Evolutionary conservation across 2,888 invertebrate genomes (phyloP).

Genomic region (Hyposoter dolosus): DNA sequence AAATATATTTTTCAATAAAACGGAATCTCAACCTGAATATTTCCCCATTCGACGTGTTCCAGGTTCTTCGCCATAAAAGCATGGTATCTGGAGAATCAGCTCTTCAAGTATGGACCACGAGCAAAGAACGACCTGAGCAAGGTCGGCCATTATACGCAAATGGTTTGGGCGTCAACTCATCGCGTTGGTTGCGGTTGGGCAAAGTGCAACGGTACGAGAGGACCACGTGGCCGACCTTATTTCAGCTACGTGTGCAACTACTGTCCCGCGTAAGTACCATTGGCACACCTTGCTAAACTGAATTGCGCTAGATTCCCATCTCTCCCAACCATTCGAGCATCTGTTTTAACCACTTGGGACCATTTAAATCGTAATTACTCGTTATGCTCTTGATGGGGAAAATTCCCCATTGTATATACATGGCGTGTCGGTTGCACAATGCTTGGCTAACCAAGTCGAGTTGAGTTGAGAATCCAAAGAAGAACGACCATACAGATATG

Average conservation of each 20-base stretch:
- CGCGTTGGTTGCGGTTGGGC: constrained; percentile 92
- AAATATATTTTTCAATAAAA: constrained; percentile 8
- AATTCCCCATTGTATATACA: background rate
- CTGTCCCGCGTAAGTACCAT: constrained; percentile 90
- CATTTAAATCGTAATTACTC: constrained; percentile 31
- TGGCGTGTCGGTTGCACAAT: background rate
- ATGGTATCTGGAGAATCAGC: constrained; percentile 91
- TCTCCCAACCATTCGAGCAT: constrained; percentile 24
- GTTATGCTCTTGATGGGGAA: background rate
- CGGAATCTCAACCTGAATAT: background rate
- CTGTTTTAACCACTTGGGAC: constrained; percentile 24
- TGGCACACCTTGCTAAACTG: constrained; percentile 32
- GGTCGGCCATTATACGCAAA: constrained; percentile 93
- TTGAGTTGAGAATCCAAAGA: background rate
- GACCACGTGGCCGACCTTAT: constrained; percentile 87
- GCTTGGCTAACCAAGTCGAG: background rate
- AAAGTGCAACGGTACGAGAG: constrained; percentile 87
- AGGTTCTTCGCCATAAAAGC: constrained; percentile 93
- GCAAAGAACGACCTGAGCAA: constrained; percentile 87
- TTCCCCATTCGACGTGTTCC: constrained; percentile 63
- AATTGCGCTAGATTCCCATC: constrained; percentile 30
- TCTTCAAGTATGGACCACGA: constrained; percentile 89
- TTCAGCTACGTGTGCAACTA: constrained; percentile 94
- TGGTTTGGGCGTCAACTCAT: constrained; percentile 93
- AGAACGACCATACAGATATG: background rate